Base-by-base conservation (phyloP, 2,888 invertebrate species). In the Sipha maydis region DNA sequence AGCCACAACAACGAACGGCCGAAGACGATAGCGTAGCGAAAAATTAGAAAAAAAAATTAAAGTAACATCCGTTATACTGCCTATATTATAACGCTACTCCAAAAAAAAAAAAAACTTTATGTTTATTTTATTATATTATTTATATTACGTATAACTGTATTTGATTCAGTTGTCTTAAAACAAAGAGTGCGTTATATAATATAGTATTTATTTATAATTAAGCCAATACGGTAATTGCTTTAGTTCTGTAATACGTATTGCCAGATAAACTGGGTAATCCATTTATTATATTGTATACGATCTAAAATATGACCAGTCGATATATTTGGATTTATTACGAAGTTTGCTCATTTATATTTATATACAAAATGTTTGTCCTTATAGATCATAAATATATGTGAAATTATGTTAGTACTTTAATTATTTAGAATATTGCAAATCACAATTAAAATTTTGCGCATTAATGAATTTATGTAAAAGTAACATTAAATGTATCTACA, bases 1-100 rank as follows among this genome's bases (percentile, higher is more conserved):
- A 90, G 38, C 90, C 84, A 14, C 89, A 84, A 76, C 82, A 76
- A 31, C 73, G 88, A 31, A 80, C 71, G 9, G 38, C 80, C 7
- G 88, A 82, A 3, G 75, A 88, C 2, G 54, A n/a, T 9, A 48
- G 34, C 4, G 19, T 8, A 48, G 11, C 31, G 34, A 85, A 28
- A 41, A 69, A 69, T 77, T 77, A 85, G 48, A 28, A n/a, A 56
- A 34, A 34, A 34, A 34, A 34, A 48, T 48, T 48, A 14, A 48
- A 48, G 3, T 14, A 14, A 48, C 48, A 48, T 48, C 48, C 48
- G 48, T 48, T 48, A 48, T 48, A 48, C 48, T 14, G 48, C 48
- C 48, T 31, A 71, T 71, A 28, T 28, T 28, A 71, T 71, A 31
- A 71, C 17, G 71, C 17, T 31, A 14, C 28, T 71, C 71, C 17